Base-by-base conservation (phyloP, 2,888 invertebrate genomes). In the Leptothorax acervorum region DNA sequence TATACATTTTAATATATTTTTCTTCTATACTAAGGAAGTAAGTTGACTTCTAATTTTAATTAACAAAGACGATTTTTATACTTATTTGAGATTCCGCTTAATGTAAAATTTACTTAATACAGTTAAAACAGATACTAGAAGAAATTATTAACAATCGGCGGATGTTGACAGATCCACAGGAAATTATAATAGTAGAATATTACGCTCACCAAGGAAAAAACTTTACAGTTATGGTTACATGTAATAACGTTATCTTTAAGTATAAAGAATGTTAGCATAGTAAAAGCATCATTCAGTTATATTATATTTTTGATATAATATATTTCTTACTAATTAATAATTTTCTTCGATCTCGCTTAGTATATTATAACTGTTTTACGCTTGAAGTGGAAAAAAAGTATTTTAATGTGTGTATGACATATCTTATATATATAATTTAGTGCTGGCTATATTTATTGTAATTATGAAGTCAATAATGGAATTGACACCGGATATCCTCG, bases 181-280 rank as follows among this genome's bases (percentile, higher is more conserved):
- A 73, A 73, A 73, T 73, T 57, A 57, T 45, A 42, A 57, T 73
- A 57, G 11, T 28, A 6, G 57, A 57, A 73, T 6, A 28, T 57
- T 73, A 73, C 28, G 18, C 15, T 73, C 6, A 9, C 1, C 73
- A 12, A 73, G 73, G 57, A 18, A 73, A n/a, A 42, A 23, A 11
- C 6, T 0, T 42, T 9, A 73, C 28, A 42, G 0, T 57, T 57
- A 1, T 45, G 3, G 0, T 3, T 28, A n/a, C 0, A 5, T 42
- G 73, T 45, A 57, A 57, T 55, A 57, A 73, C 4, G 2, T 48
- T 68, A 31, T 18, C 1, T 68, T 23, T 31, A 68, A 3, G 0
- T 28, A 31, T 68, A 42, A 48, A 66, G 28, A 3, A 48, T 63
- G 4, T 48, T 48, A 65, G 39, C 5, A 23, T n/a, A 23, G 5